A percentile compares a stretch with the other conserved stretches of the same genome.
Conservation (phyloP, 2,888 invertebrate species). For the Malthinus seriepunctatus region DNA sequence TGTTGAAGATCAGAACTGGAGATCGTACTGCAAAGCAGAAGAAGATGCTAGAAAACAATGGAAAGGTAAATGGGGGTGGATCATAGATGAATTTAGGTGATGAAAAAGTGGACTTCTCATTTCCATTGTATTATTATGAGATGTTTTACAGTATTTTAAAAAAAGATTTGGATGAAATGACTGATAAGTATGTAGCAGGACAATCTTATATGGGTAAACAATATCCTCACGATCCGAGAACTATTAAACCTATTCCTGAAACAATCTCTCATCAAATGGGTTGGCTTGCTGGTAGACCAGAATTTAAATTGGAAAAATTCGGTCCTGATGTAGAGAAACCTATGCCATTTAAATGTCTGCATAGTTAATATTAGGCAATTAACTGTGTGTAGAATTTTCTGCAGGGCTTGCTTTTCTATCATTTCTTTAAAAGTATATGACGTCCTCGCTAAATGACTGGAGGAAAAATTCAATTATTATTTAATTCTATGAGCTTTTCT, state of each 20-base stretch:
- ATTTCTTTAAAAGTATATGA: too few species aligned
- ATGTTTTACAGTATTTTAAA: background rate
- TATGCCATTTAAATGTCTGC: slow-evolving; percentile 11
- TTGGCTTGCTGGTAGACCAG: slow-evolving; percentile 27
- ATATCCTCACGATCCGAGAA: slow-evolving; percentile 19
- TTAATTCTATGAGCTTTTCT: too few species aligned
- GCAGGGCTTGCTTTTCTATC: too few species aligned
- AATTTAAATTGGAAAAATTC: slow-evolving; percentile 32
- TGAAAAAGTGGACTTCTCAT: background rate
- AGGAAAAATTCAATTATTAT: too few species aligned
- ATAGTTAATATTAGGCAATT: too few species aligned
- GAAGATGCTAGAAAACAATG: background rate
- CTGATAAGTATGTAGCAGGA: background rate
- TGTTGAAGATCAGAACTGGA: background rate
- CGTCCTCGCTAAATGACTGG: too few species aligned
- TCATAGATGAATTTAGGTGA: background rate
- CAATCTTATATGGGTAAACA: slow-evolving; percentile 10
- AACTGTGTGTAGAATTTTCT: too few species aligned
- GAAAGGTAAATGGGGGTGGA: background rate
- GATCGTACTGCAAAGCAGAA: background rate
- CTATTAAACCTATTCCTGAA: slow-evolving; percentile 27
- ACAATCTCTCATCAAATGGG: slow-evolving; percentile 33
- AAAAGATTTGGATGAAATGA: background rate
- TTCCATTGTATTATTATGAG: too few species aligned
- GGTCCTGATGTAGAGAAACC: slow-evolving; percentile 26